Percentiles rank a stretch among this genome's conserved stretches.
phyloP scores from a whole-genome alignment of 2,888 invertebrate genomes.

The Rhagium mordax region DNA sequence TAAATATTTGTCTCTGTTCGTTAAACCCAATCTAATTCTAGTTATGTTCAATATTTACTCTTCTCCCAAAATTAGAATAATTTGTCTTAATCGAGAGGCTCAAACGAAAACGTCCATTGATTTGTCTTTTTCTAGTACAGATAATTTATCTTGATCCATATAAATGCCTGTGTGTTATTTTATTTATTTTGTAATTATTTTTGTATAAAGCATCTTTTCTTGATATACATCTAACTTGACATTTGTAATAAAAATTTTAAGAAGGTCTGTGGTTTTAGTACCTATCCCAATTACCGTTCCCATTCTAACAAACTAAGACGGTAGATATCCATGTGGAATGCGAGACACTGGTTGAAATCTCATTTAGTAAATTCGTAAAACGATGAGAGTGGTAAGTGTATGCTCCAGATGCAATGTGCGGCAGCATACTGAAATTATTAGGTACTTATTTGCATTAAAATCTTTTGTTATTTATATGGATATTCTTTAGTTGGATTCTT shows the following conservation, averaged over 20 bases:
- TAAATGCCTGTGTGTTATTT: slow-evolving; percentile 3
- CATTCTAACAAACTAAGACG: background rate
- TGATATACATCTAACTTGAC: slow-evolving; percentile 23
- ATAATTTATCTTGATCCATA: slow-evolving; percentile 14
- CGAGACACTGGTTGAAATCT: too few relatives aligned
- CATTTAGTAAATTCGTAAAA: too few relatives aligned
- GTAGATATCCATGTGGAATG: too few relatives aligned
- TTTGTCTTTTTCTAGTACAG: background rate
- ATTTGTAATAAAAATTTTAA: slow-evolving; percentile 26
- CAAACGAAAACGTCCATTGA: slow-evolving; percentile 20
- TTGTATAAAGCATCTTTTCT: slow-evolving; percentile 30
- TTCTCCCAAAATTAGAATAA: too few relatives aligned
- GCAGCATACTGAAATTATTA: too few relatives aligned
- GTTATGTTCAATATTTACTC: too few relatives aligned
- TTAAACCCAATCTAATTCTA: background rate
- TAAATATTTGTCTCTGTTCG: background rate
- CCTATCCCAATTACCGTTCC: background rate
- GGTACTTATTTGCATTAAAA: too few relatives aligned
- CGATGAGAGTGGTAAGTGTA: too few relatives aligned
- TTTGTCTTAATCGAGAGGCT: slow-evolving; percentile 1
- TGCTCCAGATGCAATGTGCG: too few relatives aligned
- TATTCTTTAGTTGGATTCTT: too few relatives aligned
- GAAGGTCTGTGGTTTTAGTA: background rate
- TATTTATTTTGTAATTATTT: slow-evolving; percentile 33
- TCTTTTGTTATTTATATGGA: too few relatives aligned